These are phyloP conservation scores for Beroe forskalii DNA, from an alignment of 37 sponge, comb jelly and placozoan genomes.

Conservation along the genomic window DNA sequence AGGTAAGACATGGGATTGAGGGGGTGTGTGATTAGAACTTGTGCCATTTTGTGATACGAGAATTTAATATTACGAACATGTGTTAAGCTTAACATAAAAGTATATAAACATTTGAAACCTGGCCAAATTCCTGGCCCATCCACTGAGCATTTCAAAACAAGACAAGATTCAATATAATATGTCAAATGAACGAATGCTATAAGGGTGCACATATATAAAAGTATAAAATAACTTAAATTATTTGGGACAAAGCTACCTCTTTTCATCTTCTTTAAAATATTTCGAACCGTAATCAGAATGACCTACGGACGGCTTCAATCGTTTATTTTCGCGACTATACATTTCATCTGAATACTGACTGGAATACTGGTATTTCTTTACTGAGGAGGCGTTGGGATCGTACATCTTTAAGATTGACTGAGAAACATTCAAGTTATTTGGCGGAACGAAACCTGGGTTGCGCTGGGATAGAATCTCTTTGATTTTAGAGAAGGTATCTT, in stretches of 20 bases:
- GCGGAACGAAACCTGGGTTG: background rate
- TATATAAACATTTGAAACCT: too few relatives aligned
- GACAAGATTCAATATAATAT: too few relatives aligned
- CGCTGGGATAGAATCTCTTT: constrained; percentile 51
- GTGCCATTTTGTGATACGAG: too few relatives aligned
- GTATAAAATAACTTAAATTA: constrained; percentile 41
- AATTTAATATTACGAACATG: too few relatives aligned
- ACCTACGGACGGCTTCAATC: constrained; percentile 6
- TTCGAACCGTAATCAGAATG: constrained; percentile 3
- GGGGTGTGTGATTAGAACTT: background rate
- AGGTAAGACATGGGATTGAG: background rate
- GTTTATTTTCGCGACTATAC: constrained; percentile 1
- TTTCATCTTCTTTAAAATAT: constrained; percentile 32
- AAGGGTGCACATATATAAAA: background rate
- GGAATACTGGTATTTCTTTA: constrained; percentile 7
- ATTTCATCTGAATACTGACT: constrained; percentile 42
- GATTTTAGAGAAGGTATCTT: constrained; percentile 38
- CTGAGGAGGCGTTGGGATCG: constrained; percentile 2
- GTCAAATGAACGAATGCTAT: too few relatives aligned
- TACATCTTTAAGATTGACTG: background rate
- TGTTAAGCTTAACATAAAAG: too few relatives aligned
- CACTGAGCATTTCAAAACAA: too few relatives aligned
- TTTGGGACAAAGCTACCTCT: constrained; percentile 3
- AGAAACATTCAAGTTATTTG: constrained; percentile 3
- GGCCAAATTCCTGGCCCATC: too few relatives aligned